phyloP scores from a whole-genome alignment of 1,140 invertebrate genomes.

The Bombus difficillimus region DNA sequence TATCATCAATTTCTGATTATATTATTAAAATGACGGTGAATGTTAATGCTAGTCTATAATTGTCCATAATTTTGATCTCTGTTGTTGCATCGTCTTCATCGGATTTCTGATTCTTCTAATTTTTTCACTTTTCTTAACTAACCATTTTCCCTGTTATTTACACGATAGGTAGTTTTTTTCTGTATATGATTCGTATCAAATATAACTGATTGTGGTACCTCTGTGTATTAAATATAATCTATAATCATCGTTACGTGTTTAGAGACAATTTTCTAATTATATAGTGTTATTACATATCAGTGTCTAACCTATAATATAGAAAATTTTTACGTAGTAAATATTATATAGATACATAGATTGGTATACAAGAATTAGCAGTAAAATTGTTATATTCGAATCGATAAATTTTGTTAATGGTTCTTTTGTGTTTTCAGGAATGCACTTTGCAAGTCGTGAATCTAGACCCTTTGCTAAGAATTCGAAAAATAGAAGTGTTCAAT shows the following conservation, averaged over 20 bases:
- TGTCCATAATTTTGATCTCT: not conserved
- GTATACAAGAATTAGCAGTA: not conserved
- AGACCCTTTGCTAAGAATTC: not conserved
- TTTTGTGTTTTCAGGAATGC: constrained; percentile 23
- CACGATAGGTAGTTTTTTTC: constrained; percentile 45
- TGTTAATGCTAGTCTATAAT: not conserved
- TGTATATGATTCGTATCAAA: not conserved
- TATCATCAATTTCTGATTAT: not conserved
- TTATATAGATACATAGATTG: not conserved
- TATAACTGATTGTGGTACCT: not conserved
- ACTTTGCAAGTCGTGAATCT: not conserved
- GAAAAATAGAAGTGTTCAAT: not conserved
- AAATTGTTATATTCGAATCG: not conserved
- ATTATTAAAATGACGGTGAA: not conserved
- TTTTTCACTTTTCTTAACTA: not conserved
- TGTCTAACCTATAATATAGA: constrained; percentile 14
- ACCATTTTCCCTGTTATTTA: constrained; percentile 9
- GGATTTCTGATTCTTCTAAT: not conserved
- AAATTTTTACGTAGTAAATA: too few relatives aligned
- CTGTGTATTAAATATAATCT: not conserved
- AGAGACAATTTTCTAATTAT: constrained; percentile 25
- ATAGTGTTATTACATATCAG: not conserved
- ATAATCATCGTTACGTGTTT: not conserved
- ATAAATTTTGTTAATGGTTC: not conserved
- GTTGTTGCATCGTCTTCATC: not conserved